Base-by-base conservation (phyloP, 2,888 invertebrate species). In the Dasypolia templi region DNA sequence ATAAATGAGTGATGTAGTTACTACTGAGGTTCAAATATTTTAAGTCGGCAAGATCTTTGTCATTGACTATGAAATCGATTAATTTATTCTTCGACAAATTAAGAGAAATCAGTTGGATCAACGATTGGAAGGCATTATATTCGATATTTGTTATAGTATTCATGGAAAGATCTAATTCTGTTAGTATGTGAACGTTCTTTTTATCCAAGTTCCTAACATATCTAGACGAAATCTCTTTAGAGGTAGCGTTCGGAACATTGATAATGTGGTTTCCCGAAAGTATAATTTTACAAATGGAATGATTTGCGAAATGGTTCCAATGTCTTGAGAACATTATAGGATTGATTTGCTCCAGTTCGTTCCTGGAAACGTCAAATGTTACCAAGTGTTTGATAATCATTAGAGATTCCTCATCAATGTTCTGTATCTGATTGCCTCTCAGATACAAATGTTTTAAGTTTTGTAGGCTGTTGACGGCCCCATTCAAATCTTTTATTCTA, bases 321-420 rank as follows among this genome's bases (percentile, higher is more conserved):
- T 95, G 95, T 72, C 95, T 92, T 2, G 89, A 88, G 35, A 96
- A 91, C 75, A 95, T 84, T 0, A 89, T 86, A 0, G 95, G 91
- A n/a, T 90, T 91, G 39, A 95, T 82, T 53, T 88, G 69, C 55
- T 92, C 89, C 22, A 96, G 80, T 62, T 93, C 85, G 79, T 96
- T 96, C 55, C 85, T 87, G 1, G 96, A 95, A 39, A 95, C 86
- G 74, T 96, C 96, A 49, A 96, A 94, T 0, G 94, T 95, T 88
- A 94, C 92, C 59, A 96, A 90, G 83, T 96, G 94, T 39, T 89
- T 88, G 49, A 95, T 94, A 11, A 93, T 92, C 82, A 93, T 91
- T 0, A 95, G 87, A 0, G 95, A 94, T 53, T 91, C 86, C 1
- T 89, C 90, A 61, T 94, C 92, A 17, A 96, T 92, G 55, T 91